These are phyloP conservation scores for Melanerpes formicivorus DNA, from an alignment of 2,113 vertebrate genomes.

Conservation along the genomic window DNA sequence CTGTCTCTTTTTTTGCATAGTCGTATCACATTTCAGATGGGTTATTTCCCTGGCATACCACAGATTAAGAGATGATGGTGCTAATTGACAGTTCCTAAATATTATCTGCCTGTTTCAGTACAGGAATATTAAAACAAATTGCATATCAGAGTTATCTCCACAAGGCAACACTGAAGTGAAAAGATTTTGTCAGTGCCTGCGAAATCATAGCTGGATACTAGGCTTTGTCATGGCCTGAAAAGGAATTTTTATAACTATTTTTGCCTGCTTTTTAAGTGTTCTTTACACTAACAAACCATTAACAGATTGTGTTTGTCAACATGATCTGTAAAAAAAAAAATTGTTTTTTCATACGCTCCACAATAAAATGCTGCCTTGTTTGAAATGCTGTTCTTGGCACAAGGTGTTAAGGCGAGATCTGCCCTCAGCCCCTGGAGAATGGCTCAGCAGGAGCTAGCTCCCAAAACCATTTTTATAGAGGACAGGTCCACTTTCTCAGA, in stretches of 20 bases:
- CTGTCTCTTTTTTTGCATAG: background rate
- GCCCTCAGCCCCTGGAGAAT: background rate
- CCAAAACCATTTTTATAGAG: background rate
- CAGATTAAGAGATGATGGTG: background rate
- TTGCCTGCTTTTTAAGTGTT: background rate
- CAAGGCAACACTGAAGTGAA: background rate
- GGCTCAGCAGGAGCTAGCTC: background rate
- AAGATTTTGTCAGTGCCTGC: background rate
- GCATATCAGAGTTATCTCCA: background rate
- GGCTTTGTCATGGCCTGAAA: background rate
- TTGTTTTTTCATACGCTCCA: background rate
- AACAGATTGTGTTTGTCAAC: constrained; percentile 35
- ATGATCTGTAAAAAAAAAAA: background rate
- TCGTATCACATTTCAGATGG: background rate
- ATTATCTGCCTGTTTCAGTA: background rate
- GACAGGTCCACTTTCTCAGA: background rate
- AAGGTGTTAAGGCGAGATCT: background rate
- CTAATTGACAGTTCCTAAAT: background rate
- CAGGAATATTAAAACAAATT: background rate
- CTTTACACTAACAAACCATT: background rate
- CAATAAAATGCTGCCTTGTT: background rate
- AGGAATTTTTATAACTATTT: background rate
- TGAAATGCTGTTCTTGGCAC: background rate
- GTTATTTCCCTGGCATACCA: background rate
- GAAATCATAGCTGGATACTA: background rate